A percentile compares a stretch with the other conserved stretches of the same genome.
Evolutionary conservation across 2,797 vertebrate genomes (phyloP).

Genomic region (Podarcis lilfordi): DNA sequence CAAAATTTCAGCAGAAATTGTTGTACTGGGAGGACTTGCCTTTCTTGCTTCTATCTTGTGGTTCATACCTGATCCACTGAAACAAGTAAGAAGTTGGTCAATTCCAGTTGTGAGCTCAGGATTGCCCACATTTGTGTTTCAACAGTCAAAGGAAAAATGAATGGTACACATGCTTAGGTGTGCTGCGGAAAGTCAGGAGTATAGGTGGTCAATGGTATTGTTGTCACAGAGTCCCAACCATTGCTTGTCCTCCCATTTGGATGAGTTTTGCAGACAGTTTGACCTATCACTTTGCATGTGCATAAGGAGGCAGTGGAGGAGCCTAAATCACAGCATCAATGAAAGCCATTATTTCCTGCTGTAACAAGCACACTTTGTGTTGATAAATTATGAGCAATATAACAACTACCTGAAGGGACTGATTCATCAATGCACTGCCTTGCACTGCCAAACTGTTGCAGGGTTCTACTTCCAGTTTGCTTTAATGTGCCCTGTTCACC

Average conservation of each 20-base stretch:
- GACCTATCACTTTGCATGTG: neutral
- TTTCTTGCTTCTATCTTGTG: neutral
- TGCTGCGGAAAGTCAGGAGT: neutral
- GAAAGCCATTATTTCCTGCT: neutral
- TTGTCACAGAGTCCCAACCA: neutral
- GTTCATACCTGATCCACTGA: neutral
- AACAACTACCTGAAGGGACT: neutral
- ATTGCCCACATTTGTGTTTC: neutral
- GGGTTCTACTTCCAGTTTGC: neutral
- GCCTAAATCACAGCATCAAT: neutral
- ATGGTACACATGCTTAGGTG: neutral
- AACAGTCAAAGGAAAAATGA: neutral
- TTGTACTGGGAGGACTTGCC: neutral
- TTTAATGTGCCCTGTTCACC: neutral
- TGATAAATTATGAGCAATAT: neutral
- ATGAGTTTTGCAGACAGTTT: neutral
- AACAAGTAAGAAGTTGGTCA: neutral
- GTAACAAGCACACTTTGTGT: neutral
- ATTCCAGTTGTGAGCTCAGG: neutral
- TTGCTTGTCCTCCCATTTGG: neutral
- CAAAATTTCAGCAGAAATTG: neutral
- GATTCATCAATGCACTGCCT: neutral
- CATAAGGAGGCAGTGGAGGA: neutral
- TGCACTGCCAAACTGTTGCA: neutral
- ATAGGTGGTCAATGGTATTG: neutral